Base-by-base conservation (phyloP, 2,797 vertebrate genomes). In the Liasis olivaceus region DNA sequence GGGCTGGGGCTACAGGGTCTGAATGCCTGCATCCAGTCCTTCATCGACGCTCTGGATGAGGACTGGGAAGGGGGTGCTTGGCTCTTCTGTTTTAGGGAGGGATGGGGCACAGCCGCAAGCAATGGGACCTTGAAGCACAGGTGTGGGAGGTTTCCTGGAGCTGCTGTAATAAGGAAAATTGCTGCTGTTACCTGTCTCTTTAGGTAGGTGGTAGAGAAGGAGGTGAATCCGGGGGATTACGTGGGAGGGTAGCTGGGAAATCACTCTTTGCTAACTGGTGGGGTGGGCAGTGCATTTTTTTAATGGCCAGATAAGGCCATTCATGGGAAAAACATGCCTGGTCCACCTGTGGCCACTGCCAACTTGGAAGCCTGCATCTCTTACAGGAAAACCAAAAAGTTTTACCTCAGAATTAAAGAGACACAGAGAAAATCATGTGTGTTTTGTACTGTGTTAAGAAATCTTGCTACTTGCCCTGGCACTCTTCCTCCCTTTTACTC, bases 391-490 rank as follows among this genome's bases (percentile, higher is more conserved):
- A 95, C 93, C 92, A 4, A 94, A 94, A 94, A 88, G 95, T 94
- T 95, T 96, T 96, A 96, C 95, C 93, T 96, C 85, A 62, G 93
- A 88, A 92, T 94, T 96, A 96, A 97, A 97, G 85, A 95, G 89
- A 93, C 47, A 91, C 15, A 0, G 66, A 88, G 62, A 94, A 93
- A 58, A 69, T 7, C 14, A 36, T 47, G 0, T 85, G 47, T 84
- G 66, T 62, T 81, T 47, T 86, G 58, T 31, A 42, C 54, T 89
- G 91, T 85, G 85, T 88, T 13, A 2, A 31, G 63, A 5, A 17
- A 0, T 36, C 86, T 31, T 51, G 47, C 54, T 87, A 9, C 24
- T 24, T 69, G 66, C 28, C 51, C 85, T 15, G 36, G 20, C 42
- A 64, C 1, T 31, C 47, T 26, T 47, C 58, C 31, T 28, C 31